A percentile compares a stretch with the other conserved stretches of the same genome.
Evolutionary conservation across 1,140 invertebrate genomes (phyloP).

Genomic region (Parapsyche elsis): DNA sequence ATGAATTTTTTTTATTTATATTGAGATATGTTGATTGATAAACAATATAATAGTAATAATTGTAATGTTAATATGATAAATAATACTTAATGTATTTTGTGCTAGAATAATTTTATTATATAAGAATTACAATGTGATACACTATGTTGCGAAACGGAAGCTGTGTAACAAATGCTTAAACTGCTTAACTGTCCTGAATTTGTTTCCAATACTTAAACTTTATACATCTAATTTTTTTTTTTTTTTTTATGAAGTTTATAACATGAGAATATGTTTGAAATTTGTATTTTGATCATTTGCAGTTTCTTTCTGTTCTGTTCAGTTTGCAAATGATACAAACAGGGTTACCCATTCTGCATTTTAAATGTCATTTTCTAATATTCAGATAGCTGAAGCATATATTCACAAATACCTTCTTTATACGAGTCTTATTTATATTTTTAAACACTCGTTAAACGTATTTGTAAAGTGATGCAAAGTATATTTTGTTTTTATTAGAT

Average conservation of each 20-base stretch:
- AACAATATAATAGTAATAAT: constrained; percentile 51
- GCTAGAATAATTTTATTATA: constrained; percentile 55
- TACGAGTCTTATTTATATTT: no score
- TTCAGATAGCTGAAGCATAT: no score
- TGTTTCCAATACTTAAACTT: neutral
- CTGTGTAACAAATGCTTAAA: constrained; percentile 44
- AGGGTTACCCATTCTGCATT: neutral
- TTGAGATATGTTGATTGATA: constrained; percentile 51
- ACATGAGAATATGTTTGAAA: no score
- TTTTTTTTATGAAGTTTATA: no score
- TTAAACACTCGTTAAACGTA: no score
- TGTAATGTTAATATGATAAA: constrained; percentile 49
- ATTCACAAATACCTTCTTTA: no score
- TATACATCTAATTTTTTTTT: neutral
- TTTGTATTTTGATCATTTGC: neutral
- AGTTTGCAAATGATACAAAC: constrained; percentile 9
- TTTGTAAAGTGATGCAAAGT: no score
- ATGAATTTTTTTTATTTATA: constrained; percentile 56
- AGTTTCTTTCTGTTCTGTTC: neutral
- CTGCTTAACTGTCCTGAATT: constrained; percentile 46
- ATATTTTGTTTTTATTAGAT: neutral
- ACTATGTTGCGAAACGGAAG: constrained; percentile 53
- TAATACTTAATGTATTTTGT: constrained; percentile 53
- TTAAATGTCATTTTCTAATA: neutral
- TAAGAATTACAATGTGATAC: constrained; percentile 57